Conservation (phyloP, 2,113 vertebrate species). For the Prolemur simus region DNA sequence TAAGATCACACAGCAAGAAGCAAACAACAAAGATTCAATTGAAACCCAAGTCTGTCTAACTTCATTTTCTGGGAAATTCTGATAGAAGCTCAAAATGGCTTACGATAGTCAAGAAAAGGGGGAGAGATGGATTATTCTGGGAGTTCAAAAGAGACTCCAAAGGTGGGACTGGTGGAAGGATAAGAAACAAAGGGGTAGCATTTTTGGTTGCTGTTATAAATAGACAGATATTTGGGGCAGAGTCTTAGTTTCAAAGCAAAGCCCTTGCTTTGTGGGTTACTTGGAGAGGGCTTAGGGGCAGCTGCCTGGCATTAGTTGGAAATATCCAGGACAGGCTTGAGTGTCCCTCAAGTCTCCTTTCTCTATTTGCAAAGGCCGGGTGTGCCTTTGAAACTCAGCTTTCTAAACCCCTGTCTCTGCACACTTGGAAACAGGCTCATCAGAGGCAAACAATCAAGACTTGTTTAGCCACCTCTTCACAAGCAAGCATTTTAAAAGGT, state of each 20-base stretch:
- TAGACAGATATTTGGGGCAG: conserved; percentile 42
- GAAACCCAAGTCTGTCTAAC: background rate
- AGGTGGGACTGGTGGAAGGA: background rate
- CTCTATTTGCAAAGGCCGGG: background rate
- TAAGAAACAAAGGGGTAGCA: background rate
- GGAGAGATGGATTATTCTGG: background rate
- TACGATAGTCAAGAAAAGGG: background rate
- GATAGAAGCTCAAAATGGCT: background rate
- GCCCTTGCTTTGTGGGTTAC: conserved; percentile 25
- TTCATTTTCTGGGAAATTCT: conserved; percentile 13
- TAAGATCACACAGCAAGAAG: background rate
- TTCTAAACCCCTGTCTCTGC: conserved; percentile 27
- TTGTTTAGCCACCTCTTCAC: conserved; percentile 40
- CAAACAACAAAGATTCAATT: background rate
- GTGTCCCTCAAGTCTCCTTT: background rate
- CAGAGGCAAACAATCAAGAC: background rate
- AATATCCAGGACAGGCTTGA: conserved; percentile 34
- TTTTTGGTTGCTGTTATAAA: conserved; percentile 59
- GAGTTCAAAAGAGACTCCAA: background rate
- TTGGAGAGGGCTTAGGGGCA: conserved; percentile 59
- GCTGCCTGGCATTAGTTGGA: conserved; percentile 67
- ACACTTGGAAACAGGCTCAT: background rate
- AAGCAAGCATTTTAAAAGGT: conserved; percentile 56
- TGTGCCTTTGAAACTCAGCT: conserved; percentile 55
- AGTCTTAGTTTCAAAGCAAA: conserved; percentile 71